Evolutionary conservation across 35 echinoderm and acorn worm species (phyloP), one percentile per base, ranked within the genome.

Genomic region (Acanthaster planci): DNA sequence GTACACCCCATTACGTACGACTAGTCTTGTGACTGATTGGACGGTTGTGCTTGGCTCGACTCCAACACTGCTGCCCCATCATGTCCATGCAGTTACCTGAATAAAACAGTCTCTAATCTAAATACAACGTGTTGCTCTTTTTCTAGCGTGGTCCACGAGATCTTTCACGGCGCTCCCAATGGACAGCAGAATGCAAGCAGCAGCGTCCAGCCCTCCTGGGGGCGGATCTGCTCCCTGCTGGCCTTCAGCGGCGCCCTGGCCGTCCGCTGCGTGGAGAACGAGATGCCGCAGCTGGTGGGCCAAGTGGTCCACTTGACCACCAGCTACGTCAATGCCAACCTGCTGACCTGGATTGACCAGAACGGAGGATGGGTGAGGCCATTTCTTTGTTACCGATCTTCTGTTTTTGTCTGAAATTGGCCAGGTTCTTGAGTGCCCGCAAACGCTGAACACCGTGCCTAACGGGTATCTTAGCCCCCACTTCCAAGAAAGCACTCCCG

Each of bases 211-310:
- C 19, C 64, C 64, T 72, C 64, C 7, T 21, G 19, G 18, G 64
- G 64, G 26, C 64, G 64, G 64, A 72, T 72, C 64, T 1, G 22
- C 23, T 35, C 64, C 26, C 34, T 72, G 34, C 64, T 72, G 64
- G 26, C 64, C 18, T 72, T 72, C 23, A 72, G 64, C 64, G 29
- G 64, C 8, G 26, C 5, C 1, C 9, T 72, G 1, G 64, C 30
- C 23, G 34, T 72, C 64, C 64, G 30, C 64, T 72, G 64, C 64
- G 34, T 72, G 14, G 21, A 29, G 64, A 72, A 72, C 10, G 64
- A 72, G 34, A 72, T 72, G 64, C 64, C 64, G 64, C 64, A 72
- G 23, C 34, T 72, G 34, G 64, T 72, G 64, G 26, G 30, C 21
- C 64, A 72, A 34, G 34, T 72, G 26, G 64, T 26, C 10, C 64